Percentiles rank a stretch among this genome's conserved stretches.
These are phyloP conservation scores for Glyptemys insculpta DNA, from an alignment of 2,797 vertebrate species.

Conservation along the genomic window DNA sequence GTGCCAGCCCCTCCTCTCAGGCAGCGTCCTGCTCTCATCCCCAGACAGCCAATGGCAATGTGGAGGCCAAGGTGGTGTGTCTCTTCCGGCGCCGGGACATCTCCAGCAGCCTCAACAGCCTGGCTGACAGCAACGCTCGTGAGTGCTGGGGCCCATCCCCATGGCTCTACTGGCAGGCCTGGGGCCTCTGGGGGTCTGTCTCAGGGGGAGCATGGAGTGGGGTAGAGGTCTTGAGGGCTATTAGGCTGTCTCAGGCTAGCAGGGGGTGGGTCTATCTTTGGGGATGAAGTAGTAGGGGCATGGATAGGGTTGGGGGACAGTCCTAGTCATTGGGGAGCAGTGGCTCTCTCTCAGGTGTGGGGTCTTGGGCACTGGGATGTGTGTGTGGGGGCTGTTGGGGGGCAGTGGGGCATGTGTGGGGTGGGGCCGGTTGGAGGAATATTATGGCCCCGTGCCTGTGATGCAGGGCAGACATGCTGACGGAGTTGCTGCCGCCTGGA, in stretches of 20 bases:
- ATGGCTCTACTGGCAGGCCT: not conserved
- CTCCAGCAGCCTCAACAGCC: constrained; percentile 94
- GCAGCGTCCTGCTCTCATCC: not conserved
- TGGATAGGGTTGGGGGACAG: not conserved
- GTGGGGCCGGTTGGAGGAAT: not conserved
- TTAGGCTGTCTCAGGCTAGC: not conserved
- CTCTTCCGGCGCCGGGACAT: constrained; percentile 95
- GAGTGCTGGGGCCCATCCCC: constrained; percentile 74
- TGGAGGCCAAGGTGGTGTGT: constrained; percentile 96
- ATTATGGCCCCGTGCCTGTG: not conserved
- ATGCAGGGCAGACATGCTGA: not conserved
- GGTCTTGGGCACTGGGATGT: not conserved
- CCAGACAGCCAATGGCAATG: constrained; percentile 95
- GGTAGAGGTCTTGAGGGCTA: not conserved
- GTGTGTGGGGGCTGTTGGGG: not conserved
- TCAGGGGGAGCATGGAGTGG: rapidly evolving
- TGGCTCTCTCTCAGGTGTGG: not conserved
- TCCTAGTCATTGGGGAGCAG: not conserved
- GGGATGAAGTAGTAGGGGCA: not conserved
- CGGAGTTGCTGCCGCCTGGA: not conserved
- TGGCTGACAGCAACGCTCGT: constrained; percentile 96
- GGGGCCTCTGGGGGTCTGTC: not conserved
- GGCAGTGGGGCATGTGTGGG: not conserved
- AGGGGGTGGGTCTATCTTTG: not conserved
- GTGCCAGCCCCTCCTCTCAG: not conserved